These are phyloP conservation scores for Altica lythri DNA, from an alignment of 2,888 invertebrate species.

Conservation along the genomic window DNA sequence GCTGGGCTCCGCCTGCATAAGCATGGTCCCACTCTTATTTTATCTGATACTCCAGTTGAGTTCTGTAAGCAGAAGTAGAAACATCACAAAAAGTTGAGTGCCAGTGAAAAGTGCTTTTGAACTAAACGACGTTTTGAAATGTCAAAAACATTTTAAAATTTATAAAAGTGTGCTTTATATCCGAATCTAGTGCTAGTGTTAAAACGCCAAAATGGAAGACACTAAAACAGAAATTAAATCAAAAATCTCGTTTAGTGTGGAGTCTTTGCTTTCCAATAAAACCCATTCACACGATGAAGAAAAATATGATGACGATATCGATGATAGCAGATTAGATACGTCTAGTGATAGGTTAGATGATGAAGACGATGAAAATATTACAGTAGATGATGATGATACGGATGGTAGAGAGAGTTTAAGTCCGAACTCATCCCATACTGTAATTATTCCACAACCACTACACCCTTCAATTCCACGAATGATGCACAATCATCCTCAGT, in stretches of 20 bases:
- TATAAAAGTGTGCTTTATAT: no score
- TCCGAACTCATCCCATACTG: conserved; percentile 62
- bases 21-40: conserved; percentile 45
- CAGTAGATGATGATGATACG: conserved; percentile 55
- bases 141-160: no score
- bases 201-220: conserved; percentile 48
- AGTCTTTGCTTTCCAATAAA: conserved; percentile 61
- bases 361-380: conserved; percentile 56
- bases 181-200: no score
- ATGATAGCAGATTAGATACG: conserved; percentile 41
- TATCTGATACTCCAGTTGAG: conserved; percentile 40
- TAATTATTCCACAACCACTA: conserved; percentile 71
- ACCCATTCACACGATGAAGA: conserved; percentile 27
- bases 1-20: conserved; percentile 39
- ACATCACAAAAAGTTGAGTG: conserved; percentile 33
- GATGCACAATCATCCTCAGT: conserved; percentile 60
- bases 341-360: conserved; percentile 55
- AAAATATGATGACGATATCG: conserved; percentile 41
- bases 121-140: no score
- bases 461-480: conserved; percentile 66
- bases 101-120: conserved; percentile 1
- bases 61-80: conserved; percentile 37
- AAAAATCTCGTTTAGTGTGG: conserved; percentile 76
- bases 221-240: conserved; percentile 60
- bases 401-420: conserved; percentile 56